Percentiles rank a stretch among this genome's conserved stretches.
Evolutionary conservation across 2,888 invertebrate species (phyloP).

Genomic region (Matsumyia berberina): DNA sequence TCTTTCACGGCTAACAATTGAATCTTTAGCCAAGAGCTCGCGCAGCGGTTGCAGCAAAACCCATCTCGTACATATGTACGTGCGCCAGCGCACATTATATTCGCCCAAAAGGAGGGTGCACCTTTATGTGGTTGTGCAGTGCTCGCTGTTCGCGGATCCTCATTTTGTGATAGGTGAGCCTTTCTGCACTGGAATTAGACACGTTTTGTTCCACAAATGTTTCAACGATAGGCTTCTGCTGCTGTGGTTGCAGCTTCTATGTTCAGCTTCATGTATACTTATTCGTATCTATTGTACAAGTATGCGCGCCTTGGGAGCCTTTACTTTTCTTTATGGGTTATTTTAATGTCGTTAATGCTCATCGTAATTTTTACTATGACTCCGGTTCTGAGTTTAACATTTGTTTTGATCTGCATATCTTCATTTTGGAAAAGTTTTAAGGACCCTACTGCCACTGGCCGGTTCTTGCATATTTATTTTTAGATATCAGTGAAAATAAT

Average conservation of each 20-base stretch:
- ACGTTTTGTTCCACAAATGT: conserved; percentile 74
- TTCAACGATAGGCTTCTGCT: conserved; percentile 73
- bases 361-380: conserved; percentile 82
- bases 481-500: conserved; percentile 49
- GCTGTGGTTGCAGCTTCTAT: conserved; percentile 31
- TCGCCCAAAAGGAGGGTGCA: conserved; percentile 39
- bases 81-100: conserved; percentile 50
- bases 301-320: conserved; percentile 54
- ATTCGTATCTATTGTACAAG: conserved; percentile 63
- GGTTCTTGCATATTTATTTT: conserved; percentile 36
- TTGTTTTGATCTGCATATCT: conserved; percentile 82
- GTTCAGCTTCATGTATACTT: conserved; percentile 27
- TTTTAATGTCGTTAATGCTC: conserved; percentile 84
- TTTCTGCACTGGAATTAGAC: conserved; percentile 65
- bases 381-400: conserved; percentile 55
- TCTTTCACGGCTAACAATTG: conserved; percentile 67
- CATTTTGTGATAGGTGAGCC: conserved; percentile 55
- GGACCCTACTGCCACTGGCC: conserved; percentile 9
- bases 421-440: conserved; percentile 79
- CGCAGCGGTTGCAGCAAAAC: conserved; percentile 23
- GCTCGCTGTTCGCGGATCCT: conserved; percentile 46
- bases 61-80: conserved; percentile 27
- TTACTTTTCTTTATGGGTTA: conserved; percentile 77
- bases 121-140: conserved; percentile 1
- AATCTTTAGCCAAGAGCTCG: conserved; percentile 54